Evolutionary conservation across 2,888 invertebrate species (phyloP).

Genomic region (Achlya flavicornis): DNA sequence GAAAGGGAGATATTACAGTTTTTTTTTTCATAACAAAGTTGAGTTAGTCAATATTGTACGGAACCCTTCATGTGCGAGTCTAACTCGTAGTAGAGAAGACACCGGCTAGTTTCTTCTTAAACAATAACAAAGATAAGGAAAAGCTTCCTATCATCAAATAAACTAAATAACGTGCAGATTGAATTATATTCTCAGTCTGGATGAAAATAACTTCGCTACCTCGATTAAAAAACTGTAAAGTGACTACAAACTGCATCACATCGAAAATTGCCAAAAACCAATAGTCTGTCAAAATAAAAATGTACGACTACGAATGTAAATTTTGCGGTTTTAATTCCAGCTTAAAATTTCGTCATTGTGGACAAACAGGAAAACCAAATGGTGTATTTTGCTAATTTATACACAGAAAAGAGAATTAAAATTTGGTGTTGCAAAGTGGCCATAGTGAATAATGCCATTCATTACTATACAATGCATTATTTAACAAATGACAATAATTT

Average conservation of each 20-base stretch:
- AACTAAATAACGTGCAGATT: too few relatives aligned
- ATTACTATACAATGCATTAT: background rate
- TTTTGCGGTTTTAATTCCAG: slow-evolving; percentile 3
- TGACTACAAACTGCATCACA: background rate
- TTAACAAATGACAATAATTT: background rate
- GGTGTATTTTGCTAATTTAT: slow-evolving; percentile 3
- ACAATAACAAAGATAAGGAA: too few relatives aligned
- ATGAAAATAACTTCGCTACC: too few relatives aligned
- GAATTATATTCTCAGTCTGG: too few relatives aligned
- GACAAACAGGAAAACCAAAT: slow-evolving; percentile 3
- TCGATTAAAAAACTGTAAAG: background rate
- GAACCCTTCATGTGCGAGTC: too few relatives aligned
- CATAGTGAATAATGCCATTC: background rate
- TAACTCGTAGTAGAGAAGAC: too few relatives aligned
- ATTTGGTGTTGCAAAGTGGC: background rate
- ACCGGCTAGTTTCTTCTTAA: too few relatives aligned
- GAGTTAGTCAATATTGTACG: too few relatives aligned
- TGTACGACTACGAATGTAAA: slow-evolving; percentile 1
- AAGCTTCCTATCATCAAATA: too few relatives aligned
- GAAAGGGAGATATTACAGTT: too few relatives aligned
- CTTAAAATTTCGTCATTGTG: slow-evolving; percentile 5
- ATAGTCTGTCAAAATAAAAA: slow-evolving; percentile 4
- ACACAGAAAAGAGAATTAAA: slow-evolving; percentile 4
- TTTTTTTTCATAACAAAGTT: too few relatives aligned
- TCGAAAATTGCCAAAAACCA: background rate